Conservation (phyloP, 2,113 vertebrate genomes). For the Mormyrus lacerda region DNA sequence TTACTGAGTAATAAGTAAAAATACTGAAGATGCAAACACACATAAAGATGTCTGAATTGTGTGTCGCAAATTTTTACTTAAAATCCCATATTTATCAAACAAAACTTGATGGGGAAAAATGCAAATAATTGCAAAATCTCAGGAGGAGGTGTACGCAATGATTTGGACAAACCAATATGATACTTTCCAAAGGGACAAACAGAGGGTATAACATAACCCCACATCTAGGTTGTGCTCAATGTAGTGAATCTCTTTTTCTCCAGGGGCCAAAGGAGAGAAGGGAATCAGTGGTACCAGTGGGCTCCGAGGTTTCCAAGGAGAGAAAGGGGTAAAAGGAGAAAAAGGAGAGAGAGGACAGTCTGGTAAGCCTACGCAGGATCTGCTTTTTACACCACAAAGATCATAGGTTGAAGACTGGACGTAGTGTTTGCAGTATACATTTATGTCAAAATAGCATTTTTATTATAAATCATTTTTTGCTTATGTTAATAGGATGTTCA, state of each 20-base stretch:
- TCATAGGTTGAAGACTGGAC: neutral
- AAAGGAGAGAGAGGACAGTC: slow-evolving; percentile 16
- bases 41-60: neutral
- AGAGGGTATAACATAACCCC: neutral
- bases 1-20: neutral
- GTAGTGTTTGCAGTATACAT: neutral
- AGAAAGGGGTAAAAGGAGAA: slow-evolving; percentile 12
- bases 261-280: neutral
- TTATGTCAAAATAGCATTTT: neutral
- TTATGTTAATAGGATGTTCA: neutral
- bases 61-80: too few relatives aligned
- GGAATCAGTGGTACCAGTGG: neutral
- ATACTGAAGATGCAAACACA: too few relatives aligned
- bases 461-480: neutral
- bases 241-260: neutral
- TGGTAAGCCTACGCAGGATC: neutral
- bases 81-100: too few relatives aligned
- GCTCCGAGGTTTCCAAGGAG: neutral
- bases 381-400: neutral
- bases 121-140: too few relatives aligned
- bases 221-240: neutral
- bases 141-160: too few relatives aligned
- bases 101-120: too few relatives aligned
- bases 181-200: neutral
- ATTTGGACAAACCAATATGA: neutral